phyloP scores from a whole-genome alignment of 2,888 invertebrate genomes.

The Drosophila birchii region DNA sequence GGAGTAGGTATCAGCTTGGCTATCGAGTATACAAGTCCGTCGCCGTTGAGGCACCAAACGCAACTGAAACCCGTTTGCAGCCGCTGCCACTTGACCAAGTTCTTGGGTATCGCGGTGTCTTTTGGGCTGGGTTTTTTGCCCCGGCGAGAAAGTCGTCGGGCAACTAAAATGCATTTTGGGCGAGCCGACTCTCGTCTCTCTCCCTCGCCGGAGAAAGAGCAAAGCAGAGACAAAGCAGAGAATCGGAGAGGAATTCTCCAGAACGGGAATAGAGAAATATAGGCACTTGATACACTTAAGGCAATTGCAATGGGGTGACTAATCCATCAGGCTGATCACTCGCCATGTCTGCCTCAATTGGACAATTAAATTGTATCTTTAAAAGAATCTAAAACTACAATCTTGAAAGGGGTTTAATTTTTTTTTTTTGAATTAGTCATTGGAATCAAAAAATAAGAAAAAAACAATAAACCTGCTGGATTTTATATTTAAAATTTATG shows the following conservation, averaged over 20 bases:
- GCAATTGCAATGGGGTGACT: conserved; percentile 13
- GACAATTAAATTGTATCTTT: background rate
- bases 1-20: background rate
- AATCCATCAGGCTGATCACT: conserved; percentile 19
- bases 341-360: background rate
- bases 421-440: background rate
- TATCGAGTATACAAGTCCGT: conserved; percentile 37
- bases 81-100: conserved; percentile 55
- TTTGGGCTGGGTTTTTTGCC: conserved; percentile 17
- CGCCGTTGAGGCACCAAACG: conserved; percentile 56
- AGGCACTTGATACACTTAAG: background rate
- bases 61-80: conserved; percentile 76
- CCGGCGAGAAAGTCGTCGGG: conserved; percentile 65
- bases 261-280: background rate
- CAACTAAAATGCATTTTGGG: conserved; percentile 43
- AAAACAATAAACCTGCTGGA: background rate
- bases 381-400: background rate
- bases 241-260: conserved; percentile 11
- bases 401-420: background rate
- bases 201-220: background rate
- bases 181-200: background rate
- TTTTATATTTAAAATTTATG: background rate
- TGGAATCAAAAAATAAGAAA: background rate
- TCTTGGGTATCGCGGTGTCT: conserved; percentile 33
- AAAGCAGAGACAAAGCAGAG: background rate